Evolutionary conservation across 2,797 vertebrate genomes (phyloP), one percentile per base, ranked within the genome.

Genomic region (Leptodactylus fallax): DNA sequence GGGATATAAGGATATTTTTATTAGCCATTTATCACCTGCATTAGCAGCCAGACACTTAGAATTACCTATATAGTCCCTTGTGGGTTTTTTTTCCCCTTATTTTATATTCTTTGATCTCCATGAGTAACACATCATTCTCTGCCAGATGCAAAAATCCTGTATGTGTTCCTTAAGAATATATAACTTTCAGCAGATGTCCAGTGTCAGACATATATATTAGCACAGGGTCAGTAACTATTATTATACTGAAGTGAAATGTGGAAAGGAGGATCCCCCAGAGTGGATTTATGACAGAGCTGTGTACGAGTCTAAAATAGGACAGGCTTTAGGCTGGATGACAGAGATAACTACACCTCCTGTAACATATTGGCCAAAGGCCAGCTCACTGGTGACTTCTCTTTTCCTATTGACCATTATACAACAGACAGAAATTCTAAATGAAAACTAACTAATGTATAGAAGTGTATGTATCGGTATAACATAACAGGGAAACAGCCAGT

Each of bases 261-360:
- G 80, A 25, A 36, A 67, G 61, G 13, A 67, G 61, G 45, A 67
- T 82, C 60, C 60, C 36, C 47, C 47, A 65, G 61, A 36, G 7
- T 82, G n/a, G 80, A 82, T 67, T 82, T 49, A 67, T 65, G 79
- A 47, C 58, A 81, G 55, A 65, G 58, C 60, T 36, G 8, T 63
- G 36, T 65, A 45, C 80, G 23, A 25, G 21, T 25, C 80, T 67
- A 67, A 82, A 82, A 82, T 82, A 67, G 47, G 36, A 47, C 58
- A 61, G 11, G 56, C 58, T 63, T 63, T 45, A 61, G 79, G 7
- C 55, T 80, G 58, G 16, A 45, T 19, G 78, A 58, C 25, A 19
- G 55, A 63, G 79, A 80, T 80, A 80, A 63, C 56, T 80, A 4
- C 79, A 61, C 8, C 79, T 49, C 27, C 19, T 63, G 58, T 56